Percentiles rank a stretch among this genome's conserved stretches.
Conservation (phyloP, 2,888 invertebrate species). For the Megastigmus dorsalis region DNA sequence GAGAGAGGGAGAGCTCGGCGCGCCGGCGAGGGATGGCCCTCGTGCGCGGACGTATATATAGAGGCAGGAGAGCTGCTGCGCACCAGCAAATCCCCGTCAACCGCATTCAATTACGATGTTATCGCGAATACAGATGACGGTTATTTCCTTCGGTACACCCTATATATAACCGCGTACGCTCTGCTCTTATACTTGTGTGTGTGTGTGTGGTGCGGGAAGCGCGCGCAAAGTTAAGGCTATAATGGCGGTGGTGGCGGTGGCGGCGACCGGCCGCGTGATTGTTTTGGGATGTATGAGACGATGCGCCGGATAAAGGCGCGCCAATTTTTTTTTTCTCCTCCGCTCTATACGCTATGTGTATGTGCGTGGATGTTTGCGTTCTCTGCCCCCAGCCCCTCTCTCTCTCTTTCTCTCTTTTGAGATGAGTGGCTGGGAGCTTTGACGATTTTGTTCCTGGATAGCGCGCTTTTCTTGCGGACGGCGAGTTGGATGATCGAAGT, state of each 20-base stretch:
- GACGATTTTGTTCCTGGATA: no score
- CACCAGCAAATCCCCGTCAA: slow-evolving; percentile 73
- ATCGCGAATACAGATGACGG: slow-evolving; percentile 75
- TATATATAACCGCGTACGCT: slow-evolving; percentile 68
- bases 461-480: no score
- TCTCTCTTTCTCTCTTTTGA: no score
- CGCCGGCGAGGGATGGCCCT: slow-evolving; percentile 8
- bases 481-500: no score
- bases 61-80: no score
- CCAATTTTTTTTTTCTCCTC: slow-evolving; percentile 59
- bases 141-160: slow-evolving; percentile 75
- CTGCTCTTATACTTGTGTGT: slow-evolving; percentile 46
- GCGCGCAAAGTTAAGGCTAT: slow-evolving; percentile 62
- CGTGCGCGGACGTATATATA: slow-evolving; percentile 16
- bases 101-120: slow-evolving; percentile 75
- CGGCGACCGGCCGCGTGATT: slow-evolving; percentile 69
- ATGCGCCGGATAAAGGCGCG: slow-evolving; percentile 65
- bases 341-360: no score
- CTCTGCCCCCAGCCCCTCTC: no score
- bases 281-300: slow-evolving; percentile 71
- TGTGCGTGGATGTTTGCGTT: no score
- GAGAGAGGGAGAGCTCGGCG: slow-evolving; percentile 30
- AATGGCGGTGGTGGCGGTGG: slow-evolving; percentile 57
- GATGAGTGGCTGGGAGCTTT: no score
- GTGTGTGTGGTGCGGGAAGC: background rate